Evolutionary conservation across 2,113 vertebrate species (phyloP), one percentile per base, ranked within the genome.

Genomic region (Jacana jacana): DNA sequence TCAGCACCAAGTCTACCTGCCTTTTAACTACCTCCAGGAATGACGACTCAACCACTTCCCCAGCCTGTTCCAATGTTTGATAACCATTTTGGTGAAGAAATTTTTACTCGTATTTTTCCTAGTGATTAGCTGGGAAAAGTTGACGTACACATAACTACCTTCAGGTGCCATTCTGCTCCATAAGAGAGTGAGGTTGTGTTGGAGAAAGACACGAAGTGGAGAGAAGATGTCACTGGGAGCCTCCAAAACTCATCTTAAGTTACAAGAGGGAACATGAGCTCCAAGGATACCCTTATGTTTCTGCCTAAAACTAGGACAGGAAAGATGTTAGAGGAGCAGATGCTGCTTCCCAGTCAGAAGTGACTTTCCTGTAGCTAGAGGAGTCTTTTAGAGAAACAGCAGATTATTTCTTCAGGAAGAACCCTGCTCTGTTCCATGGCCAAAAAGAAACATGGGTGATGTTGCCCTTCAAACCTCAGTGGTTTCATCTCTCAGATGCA

Each of bases 401-500:
- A 72, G 33, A 81, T 72, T 64, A 52, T 48, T 91, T 86, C 44
- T 73, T 61, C 65, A 71, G 52, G 15, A 55, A 17, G 11, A 86
- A 2, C 35, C 68, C 30, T 31, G 4, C 18, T 70, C 10, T 27
- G 1, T 28, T 64, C 40, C 8, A 4, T 2, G 44, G 55, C 4
- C 35, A 24, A 60, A 33, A 90, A 83, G 51, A 75, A 78, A 70
- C 66, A 57, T 11, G 9, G 25, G 52, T 40, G 75, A 58, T 35
- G 52, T 4, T 76, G 69, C 83, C 88, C 88, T 97, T 94, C 80
- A 90, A 73, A 81, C 35, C 48, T 65, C 72, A 31, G 55, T 27
- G 77, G 60, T 51, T 86, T 55, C 83, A 18, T 8, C 3, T 3
- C 61, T 58, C 8, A 78, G 75, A 75, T 0, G 1, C 52, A 31